Evolutionary conservation across 2,113 vertebrate species (phyloP).

Genomic region (Pseudonaja textilis): DNA sequence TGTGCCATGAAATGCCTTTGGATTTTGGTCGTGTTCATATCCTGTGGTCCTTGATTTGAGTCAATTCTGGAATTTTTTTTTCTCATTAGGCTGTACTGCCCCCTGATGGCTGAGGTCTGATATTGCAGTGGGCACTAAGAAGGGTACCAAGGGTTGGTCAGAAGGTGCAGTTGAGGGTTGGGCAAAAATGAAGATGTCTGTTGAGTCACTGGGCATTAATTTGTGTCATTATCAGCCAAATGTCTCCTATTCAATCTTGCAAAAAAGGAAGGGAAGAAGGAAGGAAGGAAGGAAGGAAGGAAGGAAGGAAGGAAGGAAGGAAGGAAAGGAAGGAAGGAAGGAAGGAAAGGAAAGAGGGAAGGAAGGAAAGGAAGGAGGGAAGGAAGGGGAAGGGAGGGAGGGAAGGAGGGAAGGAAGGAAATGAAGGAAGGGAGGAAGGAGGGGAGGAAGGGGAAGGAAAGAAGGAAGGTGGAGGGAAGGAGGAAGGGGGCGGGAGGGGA

Average conservation of each 20-base stretch:
- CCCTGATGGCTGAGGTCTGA: accelerated
- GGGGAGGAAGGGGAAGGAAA: neutral
- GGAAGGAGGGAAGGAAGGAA: neutral
- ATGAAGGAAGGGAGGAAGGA: no score
- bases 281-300: no score
- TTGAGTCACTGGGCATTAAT: no score
- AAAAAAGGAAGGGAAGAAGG: neutral
- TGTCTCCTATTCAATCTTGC: neutral
- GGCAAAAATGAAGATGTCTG: no score
- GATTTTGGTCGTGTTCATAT: neutral
- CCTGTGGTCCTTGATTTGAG: neutral
- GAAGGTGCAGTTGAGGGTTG: neutral
- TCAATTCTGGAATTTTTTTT: slow-evolving; percentile 11
- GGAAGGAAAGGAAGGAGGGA: neutral
- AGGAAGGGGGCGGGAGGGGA: neutral
- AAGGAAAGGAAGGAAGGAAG: no score
- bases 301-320: no score
- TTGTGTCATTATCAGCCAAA: neutral
- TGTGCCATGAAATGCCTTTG: slow-evolving; percentile 4
- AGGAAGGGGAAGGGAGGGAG: no score
- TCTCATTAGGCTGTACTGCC: neutral
- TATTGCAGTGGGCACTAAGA: neutral
- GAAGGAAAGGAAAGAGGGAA: no score
- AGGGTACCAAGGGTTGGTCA: neutral
- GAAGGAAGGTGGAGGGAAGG: neutral